Percentiles rank a stretch among this genome's conserved stretches.
Conservation (phyloP, 2,888 invertebrate species). For the Coelopa pilipes region DNA sequence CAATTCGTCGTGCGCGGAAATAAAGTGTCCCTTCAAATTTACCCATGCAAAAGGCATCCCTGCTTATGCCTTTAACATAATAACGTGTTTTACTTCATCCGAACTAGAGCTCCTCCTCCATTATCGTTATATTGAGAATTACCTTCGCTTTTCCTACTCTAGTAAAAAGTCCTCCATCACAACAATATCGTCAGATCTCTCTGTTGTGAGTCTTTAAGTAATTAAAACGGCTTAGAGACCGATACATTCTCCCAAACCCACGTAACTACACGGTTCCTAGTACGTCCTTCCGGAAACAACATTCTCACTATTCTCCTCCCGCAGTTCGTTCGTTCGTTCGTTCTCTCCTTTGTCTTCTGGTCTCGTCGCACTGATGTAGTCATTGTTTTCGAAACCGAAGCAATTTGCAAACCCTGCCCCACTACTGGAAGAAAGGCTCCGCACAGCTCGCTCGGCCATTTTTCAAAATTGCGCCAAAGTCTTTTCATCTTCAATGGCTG, state of each 20-base stretch:
- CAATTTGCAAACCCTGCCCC: slow-evolving; percentile 54
- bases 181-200: not conserved
- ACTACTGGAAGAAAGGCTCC: not conserved
- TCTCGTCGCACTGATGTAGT: not conserved
- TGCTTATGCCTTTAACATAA: not conserved
- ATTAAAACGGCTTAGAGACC: not conserved
- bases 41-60: not conserved
- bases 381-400: slow-evolving; percentile 46
- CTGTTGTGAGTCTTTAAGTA: slow-evolving; percentile 10
- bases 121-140: not conserved
- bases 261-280: too few species aligned
- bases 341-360: not conserved
- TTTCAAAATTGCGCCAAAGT: not conserved
- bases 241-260: slow-evolving; percentile 4
- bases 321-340: not conserved
- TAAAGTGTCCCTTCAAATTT: too few species aligned
- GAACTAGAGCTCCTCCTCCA: too few species aligned
- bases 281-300: too few species aligned
- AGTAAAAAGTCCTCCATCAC: too few species aligned
- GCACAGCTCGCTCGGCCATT: not conserved
- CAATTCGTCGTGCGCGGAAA: too few species aligned
- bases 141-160: not conserved
- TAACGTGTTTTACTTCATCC: not conserved
- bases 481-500: slow-evolving; percentile 20
- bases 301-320: not conserved